Evolutionary conservation across 2,113 vertebrate genomes (phyloP).

Genomic region (Cervus canadensis): DNA sequence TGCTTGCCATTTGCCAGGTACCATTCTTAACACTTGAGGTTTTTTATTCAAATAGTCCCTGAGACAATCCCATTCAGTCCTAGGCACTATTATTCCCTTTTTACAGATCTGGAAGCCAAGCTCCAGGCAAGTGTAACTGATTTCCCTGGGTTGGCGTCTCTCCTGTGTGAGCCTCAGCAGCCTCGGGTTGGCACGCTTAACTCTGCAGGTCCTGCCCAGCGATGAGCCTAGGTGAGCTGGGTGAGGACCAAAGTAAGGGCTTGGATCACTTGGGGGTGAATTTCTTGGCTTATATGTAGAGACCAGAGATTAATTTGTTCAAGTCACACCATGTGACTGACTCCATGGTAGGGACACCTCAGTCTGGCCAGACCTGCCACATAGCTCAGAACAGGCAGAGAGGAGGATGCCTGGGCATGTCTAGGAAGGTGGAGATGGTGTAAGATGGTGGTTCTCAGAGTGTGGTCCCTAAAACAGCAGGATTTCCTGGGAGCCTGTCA

Average conservation of each 20-base stretch:
- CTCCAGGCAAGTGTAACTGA: background rate
- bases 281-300: background rate
- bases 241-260: background rate
- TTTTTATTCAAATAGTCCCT: background rate
- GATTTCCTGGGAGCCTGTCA: background rate
- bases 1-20: background rate
- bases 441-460: background rate
- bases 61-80: background rate
- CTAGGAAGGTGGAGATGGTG: background rate
- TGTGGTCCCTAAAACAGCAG: background rate
- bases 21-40: background rate
- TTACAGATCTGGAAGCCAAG: background rate
- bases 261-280: background rate
- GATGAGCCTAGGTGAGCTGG: background rate
- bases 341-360: background rate
- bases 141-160: background rate
- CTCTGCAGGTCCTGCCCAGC: no score
- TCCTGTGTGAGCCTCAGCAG: no score
- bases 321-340: background rate
- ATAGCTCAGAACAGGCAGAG: background rate
- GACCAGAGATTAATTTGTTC: background rate
- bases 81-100: background rate
- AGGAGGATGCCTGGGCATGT: background rate
- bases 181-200: fast-evolving
- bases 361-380: background rate